Percentiles rank a stretch among this genome's conserved stretches.
phyloP scores from a whole-genome alignment of 2,113 vertebrate genomes.

The Notothenia rossii region DNA sequence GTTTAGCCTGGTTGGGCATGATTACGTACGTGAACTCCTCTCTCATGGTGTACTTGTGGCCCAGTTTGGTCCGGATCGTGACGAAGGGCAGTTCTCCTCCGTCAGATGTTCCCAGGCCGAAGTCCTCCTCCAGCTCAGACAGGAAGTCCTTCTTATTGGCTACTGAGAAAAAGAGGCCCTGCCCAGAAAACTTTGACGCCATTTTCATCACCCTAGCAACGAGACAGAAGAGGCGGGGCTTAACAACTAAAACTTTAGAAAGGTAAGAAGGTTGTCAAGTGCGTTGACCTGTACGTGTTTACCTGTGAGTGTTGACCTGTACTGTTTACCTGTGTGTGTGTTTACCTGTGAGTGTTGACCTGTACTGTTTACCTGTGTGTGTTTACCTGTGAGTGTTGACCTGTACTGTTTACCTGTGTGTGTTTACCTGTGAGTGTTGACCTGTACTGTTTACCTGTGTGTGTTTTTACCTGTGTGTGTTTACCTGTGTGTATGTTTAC shows the following conservation, averaged over 20 bases:
- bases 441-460: no score
- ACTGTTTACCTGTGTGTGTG: slow-evolving; percentile 34
- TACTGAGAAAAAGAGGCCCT: slow-evolving; percentile 78
- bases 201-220: slow-evolving; percentile 83
- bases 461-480: slow-evolving; percentile 65
- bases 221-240: background rate
- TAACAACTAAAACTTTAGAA: background rate
- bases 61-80: slow-evolving; percentile 79
- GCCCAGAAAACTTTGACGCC: slow-evolving; percentile 68
- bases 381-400: no score
- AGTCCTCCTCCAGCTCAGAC: slow-evolving; percentile 83
- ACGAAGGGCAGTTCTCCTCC: slow-evolving; percentile 79
- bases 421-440: no score
- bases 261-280: background rate
- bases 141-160: slow-evolving; percentile 82
- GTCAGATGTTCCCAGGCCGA: slow-evolving; percentile 76
- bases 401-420: no score
- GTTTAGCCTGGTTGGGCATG: background rate
- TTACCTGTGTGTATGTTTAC: slow-evolving; percentile 38
- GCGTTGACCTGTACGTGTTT: no score
- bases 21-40: slow-evolving; percentile 87
- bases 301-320: background rate
- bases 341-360: no score
- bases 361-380: no score
- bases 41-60: slow-evolving; percentile 85